These are phyloP conservation scores for Myiopsitta monachus DNA, from an alignment of 2,113 vertebrate species.

Conservation along the genomic window DNA sequence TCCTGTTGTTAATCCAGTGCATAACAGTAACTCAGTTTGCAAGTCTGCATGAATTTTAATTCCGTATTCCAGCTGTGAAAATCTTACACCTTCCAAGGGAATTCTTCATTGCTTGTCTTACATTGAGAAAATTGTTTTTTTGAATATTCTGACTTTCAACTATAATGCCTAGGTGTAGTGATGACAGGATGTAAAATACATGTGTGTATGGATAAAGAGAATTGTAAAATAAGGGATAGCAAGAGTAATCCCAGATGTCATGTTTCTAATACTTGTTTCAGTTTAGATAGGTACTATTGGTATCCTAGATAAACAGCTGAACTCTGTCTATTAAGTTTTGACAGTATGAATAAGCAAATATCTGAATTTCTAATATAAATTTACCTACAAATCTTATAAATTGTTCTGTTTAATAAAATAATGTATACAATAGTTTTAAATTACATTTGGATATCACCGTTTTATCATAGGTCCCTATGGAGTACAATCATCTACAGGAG, in stretches of 20 bases:
- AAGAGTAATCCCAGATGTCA: neutral
- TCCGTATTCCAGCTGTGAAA: neutral
- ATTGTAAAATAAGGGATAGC: neutral
- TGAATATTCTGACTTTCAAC: neutral
- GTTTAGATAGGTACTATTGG: neutral
- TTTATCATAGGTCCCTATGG: constrained; percentile 90
- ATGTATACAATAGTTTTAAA: neutral
- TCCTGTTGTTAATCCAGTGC: neutral
- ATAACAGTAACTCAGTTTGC: neutral
- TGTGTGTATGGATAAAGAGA: neutral
- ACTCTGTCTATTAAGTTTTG: neutral
- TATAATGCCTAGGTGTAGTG: neutral
- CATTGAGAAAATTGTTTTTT: neutral
- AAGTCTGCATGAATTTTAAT: neutral
- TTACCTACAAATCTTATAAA: neutral
- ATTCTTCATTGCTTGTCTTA: neutral
- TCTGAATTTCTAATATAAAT: neutral
- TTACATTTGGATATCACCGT: neutral
- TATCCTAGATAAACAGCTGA: neutral
- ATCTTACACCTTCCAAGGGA: neutral
- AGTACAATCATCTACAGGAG: constrained; percentile 97
- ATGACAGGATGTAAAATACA: neutral
- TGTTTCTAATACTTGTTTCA: neutral
- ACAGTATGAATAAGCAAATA: neutral
- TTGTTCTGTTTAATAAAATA: neutral